Evolutionary conservation across 2,113 vertebrate genomes (phyloP).

Genomic region (Pituophis catenifer): DNA sequence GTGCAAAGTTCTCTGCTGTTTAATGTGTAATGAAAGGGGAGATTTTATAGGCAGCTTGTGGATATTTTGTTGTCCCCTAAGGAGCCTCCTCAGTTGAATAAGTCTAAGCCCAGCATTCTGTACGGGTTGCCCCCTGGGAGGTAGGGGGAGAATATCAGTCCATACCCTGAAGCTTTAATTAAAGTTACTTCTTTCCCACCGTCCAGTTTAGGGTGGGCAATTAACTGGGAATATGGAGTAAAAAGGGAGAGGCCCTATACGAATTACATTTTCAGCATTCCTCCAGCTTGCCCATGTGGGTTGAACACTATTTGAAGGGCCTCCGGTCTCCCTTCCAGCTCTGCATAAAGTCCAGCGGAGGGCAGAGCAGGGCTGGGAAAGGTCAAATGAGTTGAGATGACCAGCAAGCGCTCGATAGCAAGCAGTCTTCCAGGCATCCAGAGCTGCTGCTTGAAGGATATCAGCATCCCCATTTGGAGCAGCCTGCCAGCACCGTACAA

Average conservation of each 20-base stretch:
- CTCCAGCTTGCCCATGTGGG: background rate
- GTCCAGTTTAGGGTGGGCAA: background rate
- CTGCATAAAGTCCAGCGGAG: background rate
- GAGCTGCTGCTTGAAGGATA: conserved; percentile 1
- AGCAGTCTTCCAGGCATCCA: background rate
- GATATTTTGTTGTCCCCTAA: background rate
- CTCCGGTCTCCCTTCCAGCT: background rate
- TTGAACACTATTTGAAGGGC: background rate
- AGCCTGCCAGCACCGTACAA: background rate
- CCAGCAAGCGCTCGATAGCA: background rate
- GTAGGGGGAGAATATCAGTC: background rate
- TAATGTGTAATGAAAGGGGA: background rate
- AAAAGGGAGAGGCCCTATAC: background rate
- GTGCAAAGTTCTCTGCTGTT: background rate
- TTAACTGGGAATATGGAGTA: background rate
- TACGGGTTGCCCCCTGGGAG: background rate
- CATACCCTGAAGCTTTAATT: background rate
- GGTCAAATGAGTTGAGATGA: background rate
- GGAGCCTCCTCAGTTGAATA: background rate
- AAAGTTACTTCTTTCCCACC: background rate
- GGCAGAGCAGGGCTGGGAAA: background rate
- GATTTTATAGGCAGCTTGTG: background rate
- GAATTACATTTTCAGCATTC: background rate
- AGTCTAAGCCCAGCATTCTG: background rate
- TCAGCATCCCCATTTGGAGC: conserved; percentile 13